Percentiles rank a stretch among this genome's conserved stretches.
phyloP scores from a whole-genome alignment of 2,113 vertebrate genomes.

The Melanocharis versteri region DNA sequence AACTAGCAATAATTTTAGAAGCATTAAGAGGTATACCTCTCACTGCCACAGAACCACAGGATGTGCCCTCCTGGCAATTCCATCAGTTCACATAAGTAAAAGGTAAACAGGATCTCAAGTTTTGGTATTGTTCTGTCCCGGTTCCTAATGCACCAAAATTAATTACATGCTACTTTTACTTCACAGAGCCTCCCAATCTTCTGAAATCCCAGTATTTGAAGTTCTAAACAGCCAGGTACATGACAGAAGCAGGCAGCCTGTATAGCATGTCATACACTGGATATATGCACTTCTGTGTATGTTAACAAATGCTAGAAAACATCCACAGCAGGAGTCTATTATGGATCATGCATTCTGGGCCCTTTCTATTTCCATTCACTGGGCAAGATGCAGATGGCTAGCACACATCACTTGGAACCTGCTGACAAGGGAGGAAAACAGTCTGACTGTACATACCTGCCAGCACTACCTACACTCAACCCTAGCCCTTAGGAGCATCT shows the following conservation, averaged over 20 bases:
- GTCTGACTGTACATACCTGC: neutral
- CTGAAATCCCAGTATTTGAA: neutral
- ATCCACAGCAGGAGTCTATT: neutral
- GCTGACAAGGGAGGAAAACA: neutral
- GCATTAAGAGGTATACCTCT: neutral
- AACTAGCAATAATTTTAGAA: neutral
- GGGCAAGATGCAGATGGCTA: neutral
- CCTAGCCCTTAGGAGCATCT: rapidly evolving
- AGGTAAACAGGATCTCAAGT: neutral
- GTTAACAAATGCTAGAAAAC: neutral
- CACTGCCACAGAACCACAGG: neutral
- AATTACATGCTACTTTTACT: neutral
- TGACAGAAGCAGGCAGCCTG: neutral
- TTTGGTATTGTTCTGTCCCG: neutral
- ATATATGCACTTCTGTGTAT: rapidly evolving
- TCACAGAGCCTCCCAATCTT: neutral
- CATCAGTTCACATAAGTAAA: neutral
- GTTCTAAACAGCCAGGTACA: neutral
- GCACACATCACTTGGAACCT: neutral
- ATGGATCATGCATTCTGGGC: neutral
- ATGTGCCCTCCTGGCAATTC: neutral
- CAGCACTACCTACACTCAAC: neutral
- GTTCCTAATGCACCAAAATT: neutral
- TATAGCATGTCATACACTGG: neutral
- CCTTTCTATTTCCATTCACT: neutral